Evolutionary conservation across 2,797 vertebrate genomes (phyloP), one percentile per base, ranked within the genome.

Genomic region (Buceros bicornis): DNA sequence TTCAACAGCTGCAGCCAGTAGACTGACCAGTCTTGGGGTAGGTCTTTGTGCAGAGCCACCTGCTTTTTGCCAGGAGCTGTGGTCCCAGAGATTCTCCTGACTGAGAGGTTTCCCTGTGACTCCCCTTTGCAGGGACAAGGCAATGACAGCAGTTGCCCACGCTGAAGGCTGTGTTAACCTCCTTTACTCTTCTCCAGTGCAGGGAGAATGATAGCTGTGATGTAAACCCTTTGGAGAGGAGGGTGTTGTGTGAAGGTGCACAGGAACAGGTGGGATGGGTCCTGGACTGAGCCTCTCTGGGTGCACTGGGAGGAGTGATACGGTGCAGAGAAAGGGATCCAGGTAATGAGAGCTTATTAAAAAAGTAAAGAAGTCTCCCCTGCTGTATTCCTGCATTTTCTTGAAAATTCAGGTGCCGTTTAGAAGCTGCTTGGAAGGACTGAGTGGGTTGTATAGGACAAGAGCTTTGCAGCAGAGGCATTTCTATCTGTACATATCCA

Each of bases 401-500:
- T 83, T 78, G 54, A 61, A 67, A 79, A 81, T 61, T 28, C 50
- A 67, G 26, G 25, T 60, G 24, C 28, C 45, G 0, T 67, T 70
- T 69, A 42, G 47, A 35, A 57, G 40, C 35, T 80, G 11, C 42
- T 33, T 65, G 40, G 80, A 48, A 77, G 43, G 37, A 14, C 35
- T 35, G 28, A 5, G 53, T 40, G 6, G 16, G 12, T 50, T 56
- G 28, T 35, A 25, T 21, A 60, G 69, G 42, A 24, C 1, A 1
- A 56, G 51, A 53, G 13, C 42, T 2, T 47, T 50, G n/a, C 18
- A 53, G 45, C 57, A 90, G 78, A 85, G 54, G 16, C 1, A 1
- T 80, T 85, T 69, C 57, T 70, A 2, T 29, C 78, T 57, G 50
- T 0, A 0, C 1, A 0, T 61, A 21, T 51, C 48, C 0, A 0